phyloP scores from a whole-genome alignment of 2,888 invertebrate genomes.

The Hermaeophaga mercurialis region DNA sequence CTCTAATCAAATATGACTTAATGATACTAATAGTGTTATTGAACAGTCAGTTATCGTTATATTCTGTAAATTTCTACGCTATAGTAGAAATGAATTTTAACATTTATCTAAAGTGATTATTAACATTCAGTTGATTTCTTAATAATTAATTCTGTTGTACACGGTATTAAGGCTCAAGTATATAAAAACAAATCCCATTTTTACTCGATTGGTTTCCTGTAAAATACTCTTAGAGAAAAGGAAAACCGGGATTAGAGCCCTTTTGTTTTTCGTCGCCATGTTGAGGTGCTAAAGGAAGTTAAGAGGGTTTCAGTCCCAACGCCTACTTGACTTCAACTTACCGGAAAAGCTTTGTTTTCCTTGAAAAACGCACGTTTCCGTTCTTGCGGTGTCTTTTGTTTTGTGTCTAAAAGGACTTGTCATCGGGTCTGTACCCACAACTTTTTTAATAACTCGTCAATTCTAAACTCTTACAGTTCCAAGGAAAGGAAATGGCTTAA shows the following conservation, averaged over 20 bases:
- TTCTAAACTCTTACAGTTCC: too few species aligned
- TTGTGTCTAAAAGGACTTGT: constrained; percentile 4
- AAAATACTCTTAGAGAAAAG: constrained; percentile 21
- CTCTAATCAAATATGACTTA: too few species aligned
- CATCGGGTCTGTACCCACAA: background rate
- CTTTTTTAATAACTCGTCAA: constrained; percentile 15
- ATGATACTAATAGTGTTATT: too few species aligned
- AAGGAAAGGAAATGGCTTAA: too few species aligned
- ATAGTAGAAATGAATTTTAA: too few species aligned
- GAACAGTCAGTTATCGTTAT: too few species aligned
- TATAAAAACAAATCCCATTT: constrained; percentile 13
- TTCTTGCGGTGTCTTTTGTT: constrained; percentile 21
- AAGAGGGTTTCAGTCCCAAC: constrained; percentile 23
- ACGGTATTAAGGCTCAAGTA: too few species aligned
- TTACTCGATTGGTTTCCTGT: constrained; percentile 18
- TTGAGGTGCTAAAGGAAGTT: constrained; percentile 40
- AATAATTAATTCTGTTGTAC: too few species aligned
- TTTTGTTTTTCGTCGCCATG: constrained; percentile 37
- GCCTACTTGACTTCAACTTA: constrained; percentile 27
- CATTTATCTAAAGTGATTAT: too few species aligned
- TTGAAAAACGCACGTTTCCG: constrained; percentile 26
- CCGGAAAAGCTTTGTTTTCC: constrained; percentile 27
- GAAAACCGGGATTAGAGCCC: constrained; percentile 38
- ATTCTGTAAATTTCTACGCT: too few species aligned
- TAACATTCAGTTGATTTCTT: too few species aligned